A percentile compares a stretch with the other conserved stretches of the same genome.
These are phyloP conservation scores for Gymnocephalus cernua DNA, from an alignment of 2,113 vertebrate genomes.

Conservation along the genomic window DNA sequence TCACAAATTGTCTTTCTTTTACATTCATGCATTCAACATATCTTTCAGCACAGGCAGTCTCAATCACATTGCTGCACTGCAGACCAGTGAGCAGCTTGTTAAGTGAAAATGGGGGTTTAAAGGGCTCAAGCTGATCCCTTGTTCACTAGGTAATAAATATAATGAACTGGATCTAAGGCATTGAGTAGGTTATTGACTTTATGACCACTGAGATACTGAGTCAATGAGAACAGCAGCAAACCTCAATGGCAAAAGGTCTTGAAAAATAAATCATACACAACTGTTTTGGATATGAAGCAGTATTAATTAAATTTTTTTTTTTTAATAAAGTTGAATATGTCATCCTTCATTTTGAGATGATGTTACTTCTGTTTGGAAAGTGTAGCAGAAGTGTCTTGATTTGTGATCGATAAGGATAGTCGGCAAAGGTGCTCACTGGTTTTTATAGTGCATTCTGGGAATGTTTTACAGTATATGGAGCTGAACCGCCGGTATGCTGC, in stretches of 20 bases:
- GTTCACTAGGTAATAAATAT: background rate
- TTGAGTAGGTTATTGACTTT: background rate
- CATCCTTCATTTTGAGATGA: background rate
- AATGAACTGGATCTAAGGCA: background rate
- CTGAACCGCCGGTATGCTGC: background rate
- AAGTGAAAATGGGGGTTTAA: constrained; percentile 11
- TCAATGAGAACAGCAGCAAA: background rate
- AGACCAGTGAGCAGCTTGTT: background rate
- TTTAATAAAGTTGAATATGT: background rate
- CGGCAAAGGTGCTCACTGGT: background rate
- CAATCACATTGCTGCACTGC: background rate
- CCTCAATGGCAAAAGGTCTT: background rate
- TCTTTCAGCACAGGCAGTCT: background rate
- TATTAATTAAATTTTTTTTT: too few species aligned
- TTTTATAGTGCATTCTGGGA: background rate
- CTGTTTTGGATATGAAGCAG: background rate
- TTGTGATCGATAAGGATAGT: background rate
- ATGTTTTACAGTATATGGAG: background rate
- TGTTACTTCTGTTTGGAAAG: background rate
- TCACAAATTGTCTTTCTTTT: background rate
- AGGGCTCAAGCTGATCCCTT: background rate
- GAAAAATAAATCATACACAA: background rate
- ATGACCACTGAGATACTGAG: background rate
- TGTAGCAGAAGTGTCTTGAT: background rate
- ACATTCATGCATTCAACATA: background rate